Evolutionary conservation across 2,888 invertebrate genomes (phyloP), one percentile per base, ranked within the genome.

Genomic region (Caenorhabditis sp.): DNA sequence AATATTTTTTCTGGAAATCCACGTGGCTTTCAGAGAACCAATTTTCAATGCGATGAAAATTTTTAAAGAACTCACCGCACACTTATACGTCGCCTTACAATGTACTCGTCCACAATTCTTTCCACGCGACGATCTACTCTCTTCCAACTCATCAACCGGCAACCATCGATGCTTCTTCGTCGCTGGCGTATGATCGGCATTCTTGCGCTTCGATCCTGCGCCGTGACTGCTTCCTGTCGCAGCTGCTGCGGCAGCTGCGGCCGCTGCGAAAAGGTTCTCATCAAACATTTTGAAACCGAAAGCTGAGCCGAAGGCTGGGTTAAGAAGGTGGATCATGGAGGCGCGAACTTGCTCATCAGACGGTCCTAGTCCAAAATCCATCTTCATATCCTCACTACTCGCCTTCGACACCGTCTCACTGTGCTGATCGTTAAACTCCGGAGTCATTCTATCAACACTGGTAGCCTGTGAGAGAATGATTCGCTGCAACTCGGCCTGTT

Each of bases 31-130:
- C n/a, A n/a, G n/a, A n/a, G n/a, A n/a, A 56, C 14, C 21, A 56
- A n/a, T 17, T 14, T 56, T 14, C 12, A n/a, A 14, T 14, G 49
- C 12, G 26, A n/a, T 21, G n/a, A 31, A 10, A 31, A 31, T 7
- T 7, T 31, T 31, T 17, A 17, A 59, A 36, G 12, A 43, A 31
- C 61, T 54, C 59, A 72, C 72, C 26, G 80, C 80, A 60, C 80
- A 80, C 63, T 80, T 77, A 53, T 80, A 80, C 0, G 80, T 80
- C 14, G 80, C 80, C 61, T 80, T 80, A 65, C 80, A 80, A 38
- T 80, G 80, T 36, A 80, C 80, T 59, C 80, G 54, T 61, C 80
- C 80, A 56, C 71, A 75, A 60, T 77, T 76, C 59, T 80, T 80
- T 63, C 80, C 77, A 5, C 80, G 72, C 14, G 77, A 77, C 38